Base-by-base conservation (phyloP, 2,113 vertebrate species). In the Motacilla alba region DNA sequence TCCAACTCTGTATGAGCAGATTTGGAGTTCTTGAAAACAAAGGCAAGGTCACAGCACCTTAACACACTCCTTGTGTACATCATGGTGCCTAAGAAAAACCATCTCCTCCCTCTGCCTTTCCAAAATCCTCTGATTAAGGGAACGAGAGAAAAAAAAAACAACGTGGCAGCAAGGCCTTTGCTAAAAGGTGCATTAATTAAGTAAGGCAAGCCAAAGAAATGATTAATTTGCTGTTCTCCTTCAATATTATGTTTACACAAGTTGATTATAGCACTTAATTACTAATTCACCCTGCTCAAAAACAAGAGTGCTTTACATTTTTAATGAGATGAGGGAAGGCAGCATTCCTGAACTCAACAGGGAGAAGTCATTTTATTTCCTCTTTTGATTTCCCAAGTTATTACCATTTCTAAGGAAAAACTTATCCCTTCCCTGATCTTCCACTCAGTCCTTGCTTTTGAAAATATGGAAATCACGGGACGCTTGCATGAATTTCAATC, bases 241-340 rank as follows among this genome's bases (percentile, higher is more conserved):
- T 96, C 96, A 94, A 86, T 95, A 96, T 96, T 97, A 94, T 97
- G 96, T 98, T 98, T 98, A 98, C 75, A 97, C 86, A 97, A 97
- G 96, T 97, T 98, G 97, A 97, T 98, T 98, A 98, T 52, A 97
- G 96, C 96, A 98, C 96, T 98, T 98, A 98, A 98, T 98, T 98
- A 98, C 94, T 96, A 98, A 98, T 98, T 98, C 95, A 94, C 80
- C 84, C 97, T 95, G 95, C 94, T 98, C 95, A 96, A 97, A 96
- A 97, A 72, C 85, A 95, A 96, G 94, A 97, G 94, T 58, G 88
- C 94, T 96, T 98, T 98, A 93, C 89, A 98, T 98, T 96, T 97
- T 98, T 98, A 98, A 98, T 98, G 97, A 98, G 92, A 91, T 94
- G 94, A 95, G 87, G 84, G 83, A 97, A 97, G 80, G 94, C 95